Evolutionary conservation across 2,113 vertebrate species (phyloP), one percentile per base, ranked within the genome.

Genomic region (Calonectris borealis): DNA sequence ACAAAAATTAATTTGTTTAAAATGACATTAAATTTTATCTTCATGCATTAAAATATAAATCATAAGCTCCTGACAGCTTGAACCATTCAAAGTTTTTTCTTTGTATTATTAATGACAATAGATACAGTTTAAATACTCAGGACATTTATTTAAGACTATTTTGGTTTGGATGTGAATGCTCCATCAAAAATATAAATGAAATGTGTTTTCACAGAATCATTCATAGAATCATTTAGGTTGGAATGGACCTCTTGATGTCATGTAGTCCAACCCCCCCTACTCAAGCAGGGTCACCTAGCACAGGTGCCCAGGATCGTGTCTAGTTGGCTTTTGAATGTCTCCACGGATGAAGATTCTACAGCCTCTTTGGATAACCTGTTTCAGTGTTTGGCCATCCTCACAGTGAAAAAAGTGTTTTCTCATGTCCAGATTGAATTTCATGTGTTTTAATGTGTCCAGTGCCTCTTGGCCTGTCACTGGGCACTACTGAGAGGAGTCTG

Each of bases 251-350:
- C 55, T 13, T 75, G 77, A 76, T 17, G 26, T 77, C 31, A 22
- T 5, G 1, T 7, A 21, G 22, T 52, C n/a, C 42, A 54, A 9
- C 16, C 8, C 4, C 4, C 36, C 20, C 42, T 57, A 0, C 36
- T 62, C 72, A 38, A 8, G 26, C 26, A 21, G 42, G 34, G 36
- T 76, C 34, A 29, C 51, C 57, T 38, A 8, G 40, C 42, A 31
- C 48, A 71, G 57, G 18, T 61, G 32, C 26, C 13, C 17, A 44
- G 60, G 36, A 18, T 42, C 0, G 0, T 51, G 51, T 36, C 31
- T 73, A 31, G 26, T 57, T 2, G 1, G 20, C 51, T 82, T 80
- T 58, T 32, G 42, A 22, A 44, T 15, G 26, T 58, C 36, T 73
- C n/a, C 14, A 2, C 0, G 2, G 25, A 11, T 65, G 20, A 49